Evolutionary conservation across 92 coral and sea anemone species (phyloP), one percentile per base, ranked within the genome.

Genomic region (Isaurus tuberculatus): DNA sequence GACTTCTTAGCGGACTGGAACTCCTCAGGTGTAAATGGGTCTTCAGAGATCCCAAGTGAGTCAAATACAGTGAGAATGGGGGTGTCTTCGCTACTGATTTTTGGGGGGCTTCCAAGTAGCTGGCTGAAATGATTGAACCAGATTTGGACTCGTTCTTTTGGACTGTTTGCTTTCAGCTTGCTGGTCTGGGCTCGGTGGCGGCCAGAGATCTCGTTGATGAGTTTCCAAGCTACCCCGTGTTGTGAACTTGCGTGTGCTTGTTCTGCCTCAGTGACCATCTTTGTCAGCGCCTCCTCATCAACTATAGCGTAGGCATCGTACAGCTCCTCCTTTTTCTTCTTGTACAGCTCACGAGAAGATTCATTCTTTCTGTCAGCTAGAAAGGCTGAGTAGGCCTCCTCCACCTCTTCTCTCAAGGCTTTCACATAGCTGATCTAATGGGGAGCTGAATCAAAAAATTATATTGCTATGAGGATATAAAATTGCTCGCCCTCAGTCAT

Each of bases 201-300:
- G 67, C 83, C 68, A 77, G 83, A 17, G 33, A 77, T 77, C 66
- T 77, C 83, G 66, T 48, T 77, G 68, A 77, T 46, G 67, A 77
- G 66, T 65, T 65, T 77, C 70, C 70, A 77, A 48, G 67, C 46
- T 65, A 53, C 82, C 82, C 66, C 44, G 46, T 77, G 83, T 77
- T 65, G 69, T 64, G 69, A 27, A 64, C 69, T 64, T 64, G 69
- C 69, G 69, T 64, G 69, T 77, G 83, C 31, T 53, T 77, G 63
- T 65, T 77, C 83, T 28, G 66, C 83, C 66, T 77, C 67, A 61
- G 67, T 77, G 83, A 77, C 66, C 70, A 29, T 77, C 83, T 77
- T 77, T 61, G 63, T 65, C 83, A 77, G 83, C 67, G 53, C 83
- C 66, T 77, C 83, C 42, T 28, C 66, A 53, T 46, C 30, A 77